These are phyloP conservation scores for Caligus rogercresseyi DNA, from an alignment of 1,140 invertebrate genomes.

Conservation along the genomic window DNA sequence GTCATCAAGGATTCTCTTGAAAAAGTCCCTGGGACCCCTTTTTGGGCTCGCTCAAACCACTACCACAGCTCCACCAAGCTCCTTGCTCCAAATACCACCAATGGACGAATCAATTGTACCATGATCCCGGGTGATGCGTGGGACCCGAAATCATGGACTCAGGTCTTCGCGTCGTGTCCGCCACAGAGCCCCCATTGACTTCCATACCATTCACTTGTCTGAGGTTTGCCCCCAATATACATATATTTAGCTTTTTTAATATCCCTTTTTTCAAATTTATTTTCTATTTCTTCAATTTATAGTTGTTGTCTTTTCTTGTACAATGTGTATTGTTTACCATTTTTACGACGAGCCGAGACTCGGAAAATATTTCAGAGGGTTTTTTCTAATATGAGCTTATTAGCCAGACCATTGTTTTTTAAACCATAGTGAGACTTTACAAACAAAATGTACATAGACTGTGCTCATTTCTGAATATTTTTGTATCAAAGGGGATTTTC, in stretches of 20 bases:
- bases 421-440: too few species aligned
- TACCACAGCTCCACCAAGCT: not conserved
- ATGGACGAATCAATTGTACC: conserved; percentile 51
- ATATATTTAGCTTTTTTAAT: not conserved
- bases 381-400: too few species aligned
- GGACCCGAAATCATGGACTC: conserved; percentile 19
- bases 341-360: too few species aligned
- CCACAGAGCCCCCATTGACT: conserved; percentile 67
- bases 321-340: too few species aligned
- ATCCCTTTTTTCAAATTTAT: not conserved
- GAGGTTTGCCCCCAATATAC: conserved; percentile 44
- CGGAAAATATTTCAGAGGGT: too few species aligned
- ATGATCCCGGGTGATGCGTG: conserved; percentile 96
- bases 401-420: too few species aligned
- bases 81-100: not conserved
- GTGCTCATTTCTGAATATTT: too few species aligned
- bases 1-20: not conserved
- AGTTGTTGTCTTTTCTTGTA: too few species aligned
- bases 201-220: conserved; percentile 69
- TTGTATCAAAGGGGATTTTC: too few species aligned
- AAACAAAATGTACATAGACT: too few species aligned
- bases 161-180: conserved; percentile 25
- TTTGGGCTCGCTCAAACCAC: not conserved
- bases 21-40: not conserved
- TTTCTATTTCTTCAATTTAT: not conserved